Evolutionary conservation across 1,140 invertebrate species (phyloP), one percentile per base, ranked within the genome.

Genomic region (Drosophila mojavensis): DNA sequence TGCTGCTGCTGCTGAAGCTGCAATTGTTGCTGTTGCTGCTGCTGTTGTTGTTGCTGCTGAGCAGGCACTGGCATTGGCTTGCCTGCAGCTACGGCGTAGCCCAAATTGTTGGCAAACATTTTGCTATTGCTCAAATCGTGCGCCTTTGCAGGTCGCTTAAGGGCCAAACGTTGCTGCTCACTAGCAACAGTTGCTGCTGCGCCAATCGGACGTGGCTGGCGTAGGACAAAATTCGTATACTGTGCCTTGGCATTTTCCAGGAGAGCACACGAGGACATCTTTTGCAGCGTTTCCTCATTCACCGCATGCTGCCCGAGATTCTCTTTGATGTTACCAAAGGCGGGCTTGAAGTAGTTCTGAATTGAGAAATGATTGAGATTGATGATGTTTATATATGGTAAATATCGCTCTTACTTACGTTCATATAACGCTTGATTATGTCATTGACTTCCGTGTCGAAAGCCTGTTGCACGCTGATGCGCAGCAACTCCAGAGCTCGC

Each of bases 371-470:
- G 3, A 9, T 56, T 13, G 11, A 13, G 13, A 4, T n/a, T 11
- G 9, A 6, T 30, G 28, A 5, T 5, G 5, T 17, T 2, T 33
- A 9, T 26, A 20, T 13, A 39, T 26, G 5, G 6, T 50, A 56
- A 56, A 20, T 30, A 2, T 2, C 4, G 45, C 15, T 3, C 20
- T 6, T 41, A 60, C 69, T 26, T 68, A 95, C 94, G 62, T 95
- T 94, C 58, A 95, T 91, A 75, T 95, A 95, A 64, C 93, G 93
- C 62, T 94, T 93, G 45, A 95, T 93, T 10, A 95, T 92, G 13
- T 91, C 90, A 82, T 95, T 93, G 45, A 96, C 94, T 77, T 96
- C 95, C 75, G 94, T 93, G 89, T 95, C 95, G 36, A 96, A 94
- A 13, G 91, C 92, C 56, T 93, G 92, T 81, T 96, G 95, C 43